Evolutionary conservation across 2,797 vertebrate species (phyloP), one percentile per base, ranked within the genome.

Genomic region (Pogoniulus pusillus): DNA sequence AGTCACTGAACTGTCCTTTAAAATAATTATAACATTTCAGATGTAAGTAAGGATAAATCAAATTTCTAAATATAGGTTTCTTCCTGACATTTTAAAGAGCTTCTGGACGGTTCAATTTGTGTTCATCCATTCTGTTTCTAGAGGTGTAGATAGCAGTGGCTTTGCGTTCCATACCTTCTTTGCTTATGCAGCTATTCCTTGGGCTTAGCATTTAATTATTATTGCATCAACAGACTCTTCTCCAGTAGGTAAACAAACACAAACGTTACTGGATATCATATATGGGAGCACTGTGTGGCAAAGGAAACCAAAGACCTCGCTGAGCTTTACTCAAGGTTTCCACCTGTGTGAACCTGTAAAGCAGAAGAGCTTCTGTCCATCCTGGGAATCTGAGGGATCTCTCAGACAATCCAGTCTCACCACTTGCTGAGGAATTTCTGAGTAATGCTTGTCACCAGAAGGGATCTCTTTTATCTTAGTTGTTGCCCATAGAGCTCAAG

Each of bases 361-460:
- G 49, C 64, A 58, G 62, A 49, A 68, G 26, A 66, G 55, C 62
- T 73, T n/a, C 60, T 71, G 35, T 77, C 65, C 1, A 2, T 57
- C 41, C 45, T 69, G 73, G 45, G 45, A 80, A 27, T 22, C 59
- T 73, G 66, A 65, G 75, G 64, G 23, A 79, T 68, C 45, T 82
- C 60, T 65, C 55, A 27, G 69, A 59, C 62, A 39, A 15, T 63
- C 73, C 76, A 7, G 85, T 83, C 76, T 89, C 76, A n/a, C 76
- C 3, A 1, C 87, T 85, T 41, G 37, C 75, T 69, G 6, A 81
- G 90, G 89, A 89, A 91, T 92, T 91, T 35, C 73, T 89, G 86
- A 95, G 86, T 77, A 91, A 53, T 55, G n/a, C 59, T 80, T 85
- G 75, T 81, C 87, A 89, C 89, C 84, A 55, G 89, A 79, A 89